These are phyloP conservation scores for Chirona hameri DNA, from an alignment of 2,888 invertebrate species.

Conservation along the genomic window DNA sequence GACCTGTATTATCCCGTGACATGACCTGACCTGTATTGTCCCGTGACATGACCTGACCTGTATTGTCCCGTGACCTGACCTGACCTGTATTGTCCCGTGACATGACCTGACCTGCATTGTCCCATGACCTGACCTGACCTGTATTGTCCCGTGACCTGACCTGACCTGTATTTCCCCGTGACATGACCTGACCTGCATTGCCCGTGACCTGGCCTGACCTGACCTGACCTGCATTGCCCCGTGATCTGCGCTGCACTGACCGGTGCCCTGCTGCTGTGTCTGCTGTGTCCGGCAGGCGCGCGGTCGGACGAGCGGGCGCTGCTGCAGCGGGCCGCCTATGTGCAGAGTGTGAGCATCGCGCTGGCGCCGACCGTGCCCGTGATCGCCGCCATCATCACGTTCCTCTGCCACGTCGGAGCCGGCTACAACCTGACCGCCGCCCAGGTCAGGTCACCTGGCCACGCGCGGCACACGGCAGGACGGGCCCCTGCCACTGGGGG, in stretches of 20 bases:
- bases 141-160: too few relatives aligned
- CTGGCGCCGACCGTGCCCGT: slow-evolving; percentile 59
- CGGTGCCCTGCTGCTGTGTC: neutral
- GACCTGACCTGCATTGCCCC: neutral
- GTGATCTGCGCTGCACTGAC: neutral
- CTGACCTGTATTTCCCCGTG: too few relatives aligned
- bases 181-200: too few relatives aligned
- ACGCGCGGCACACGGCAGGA: neutral
- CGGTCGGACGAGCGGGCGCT: slow-evolving; percentile 53
- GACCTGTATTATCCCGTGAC: too few relatives aligned
- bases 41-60: neutral
- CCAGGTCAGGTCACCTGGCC: slow-evolving; percentile 50
- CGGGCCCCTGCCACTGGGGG: neutral
- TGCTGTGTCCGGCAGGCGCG: slow-evolving; percentile 47
- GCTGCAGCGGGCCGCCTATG: slow-evolving; percentile 56
- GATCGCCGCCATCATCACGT: slow-evolving; percentile 58
- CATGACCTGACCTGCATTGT: too few relatives aligned
- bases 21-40: too few relatives aligned
- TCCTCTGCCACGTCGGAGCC: slow-evolving; percentile 54
- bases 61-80: neutral
- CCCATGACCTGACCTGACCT: too few relatives aligned
- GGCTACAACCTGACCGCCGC: slow-evolving; percentile 59
- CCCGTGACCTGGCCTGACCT: too few relatives aligned
- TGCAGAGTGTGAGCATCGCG: slow-evolving; percentile 58
- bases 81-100: too few relatives aligned